Base-by-base conservation (phyloP, 1,140 invertebrate genomes). In the Bombus breviceps region DNA sequence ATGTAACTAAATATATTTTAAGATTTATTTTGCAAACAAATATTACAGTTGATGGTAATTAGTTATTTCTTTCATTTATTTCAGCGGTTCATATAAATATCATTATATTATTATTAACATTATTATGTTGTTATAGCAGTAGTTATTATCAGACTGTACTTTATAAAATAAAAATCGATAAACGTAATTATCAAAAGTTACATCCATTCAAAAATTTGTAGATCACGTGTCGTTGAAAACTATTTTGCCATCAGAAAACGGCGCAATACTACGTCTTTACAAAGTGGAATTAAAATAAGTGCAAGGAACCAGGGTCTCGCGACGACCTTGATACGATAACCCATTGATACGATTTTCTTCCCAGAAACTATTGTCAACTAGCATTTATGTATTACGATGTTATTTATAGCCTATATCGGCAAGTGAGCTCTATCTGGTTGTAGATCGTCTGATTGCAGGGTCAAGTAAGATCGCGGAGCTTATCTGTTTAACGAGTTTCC, bases 291-390 rank as follows among this genome's bases (percentile, higher is more conserved):
- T 15, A 32, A 75, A 57, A 59, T 5, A 66, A 53, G 32, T 25
- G 25, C n/a, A 28, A 47, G 12, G 32, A 1, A 34, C 3, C 28
- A 12, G 13, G n/a, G 75, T 84, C 85, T 87, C 86, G 90, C 83
- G 89, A 90, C 91, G 88, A 93, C 92, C 88, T 76, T 75, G 37
- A 66, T 41, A 84, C 88, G 90, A 93, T 92, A 92, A 93, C 92
- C 92, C 82, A 92, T 82, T 91, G 86, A 88, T 90, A 88, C 88
- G 81, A 80, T 81, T 83, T 85, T 88, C 59, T 64, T 74, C 32
- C 43, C 59, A 53, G 78, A 82, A 88, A 89, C 78, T 80, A 89
- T 89, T 72, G 71, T 80, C 80, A 73, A 68, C 64, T 41, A 8
- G 53, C 81, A 71, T 82, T 76, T 89, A 81, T 53, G 85, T 76